These are phyloP conservation scores for Hylia prasina DNA, from an alignment of 2,113 vertebrate genomes.

Conservation along the genomic window DNA sequence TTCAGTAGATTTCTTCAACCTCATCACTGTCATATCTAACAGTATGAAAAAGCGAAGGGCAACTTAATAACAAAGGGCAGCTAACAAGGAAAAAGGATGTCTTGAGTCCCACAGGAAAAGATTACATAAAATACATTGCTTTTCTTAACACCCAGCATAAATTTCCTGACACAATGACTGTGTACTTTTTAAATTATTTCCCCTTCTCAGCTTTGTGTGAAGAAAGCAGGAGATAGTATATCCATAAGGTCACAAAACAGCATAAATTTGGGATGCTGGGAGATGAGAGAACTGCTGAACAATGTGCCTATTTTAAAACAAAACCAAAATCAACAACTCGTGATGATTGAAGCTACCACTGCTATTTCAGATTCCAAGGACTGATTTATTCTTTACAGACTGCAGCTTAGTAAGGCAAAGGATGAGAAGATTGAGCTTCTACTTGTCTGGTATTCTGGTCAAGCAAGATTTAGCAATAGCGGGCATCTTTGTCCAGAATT, in stretches of 20 bases:
- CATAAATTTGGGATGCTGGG: too few species aligned
- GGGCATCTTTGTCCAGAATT: neutral
- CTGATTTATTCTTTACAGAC: neutral
- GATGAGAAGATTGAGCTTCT: neutral
- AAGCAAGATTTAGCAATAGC: neutral
- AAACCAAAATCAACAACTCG: neutral
- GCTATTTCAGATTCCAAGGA: neutral
- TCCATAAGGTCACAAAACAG: neutral
- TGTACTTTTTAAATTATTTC: neutral
- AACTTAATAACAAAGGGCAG: neutral
- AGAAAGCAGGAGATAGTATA: neutral
- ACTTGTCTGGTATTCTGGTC: fast-evolving
- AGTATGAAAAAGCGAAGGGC: neutral
- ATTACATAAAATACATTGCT: neutral
- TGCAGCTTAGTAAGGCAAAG: neutral
- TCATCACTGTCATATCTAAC: neutral
- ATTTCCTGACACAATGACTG: neutral
- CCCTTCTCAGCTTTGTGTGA: neutral
- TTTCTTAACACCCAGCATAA: neutral
- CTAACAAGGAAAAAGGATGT: neutral
- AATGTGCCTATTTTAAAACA: neutral
- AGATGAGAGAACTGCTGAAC: neutral
- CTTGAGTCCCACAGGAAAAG: neutral
- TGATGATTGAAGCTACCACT: neutral
- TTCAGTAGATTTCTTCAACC: neutral